Evolutionary conservation across 2,888 invertebrate genomes (phyloP).

Genomic region (Himalopsyche kuldschensis): DNA sequence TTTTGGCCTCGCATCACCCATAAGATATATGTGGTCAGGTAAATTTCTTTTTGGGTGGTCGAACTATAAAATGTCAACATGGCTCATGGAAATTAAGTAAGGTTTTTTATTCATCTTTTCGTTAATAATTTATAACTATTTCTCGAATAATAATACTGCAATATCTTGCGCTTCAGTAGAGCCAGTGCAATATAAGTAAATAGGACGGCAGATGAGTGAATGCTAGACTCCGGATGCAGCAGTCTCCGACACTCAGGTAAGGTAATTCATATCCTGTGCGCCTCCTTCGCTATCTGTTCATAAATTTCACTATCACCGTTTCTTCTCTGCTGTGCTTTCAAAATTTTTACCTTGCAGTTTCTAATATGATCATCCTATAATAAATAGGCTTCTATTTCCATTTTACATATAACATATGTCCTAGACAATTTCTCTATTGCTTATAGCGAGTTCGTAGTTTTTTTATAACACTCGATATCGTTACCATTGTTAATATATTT

Average conservation of each 20-base stretch:
- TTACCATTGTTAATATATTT: no score
- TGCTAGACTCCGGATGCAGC: constrained; percentile 5
- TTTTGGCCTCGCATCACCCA: no score
- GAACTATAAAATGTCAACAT: no score
- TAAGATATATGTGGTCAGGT: no score
- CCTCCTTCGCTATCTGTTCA: constrained; percentile 5
- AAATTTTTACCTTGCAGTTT: not conserved
- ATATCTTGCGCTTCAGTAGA: not conserved
- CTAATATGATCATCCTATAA: not conserved
- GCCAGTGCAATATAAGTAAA: not conserved
- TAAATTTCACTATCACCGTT: not conserved
- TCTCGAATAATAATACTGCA: no score
- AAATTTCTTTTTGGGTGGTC: no score
- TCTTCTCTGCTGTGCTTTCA: not conserved
- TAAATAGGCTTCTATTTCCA: not conserved
- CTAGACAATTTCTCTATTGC: not conserved
- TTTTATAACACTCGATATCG: no score
- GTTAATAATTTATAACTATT: no score
- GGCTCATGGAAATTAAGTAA: no score
- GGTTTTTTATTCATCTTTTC: no score
- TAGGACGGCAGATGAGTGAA: not conserved
- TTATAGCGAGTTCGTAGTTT: no score
- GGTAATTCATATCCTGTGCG: constrained; percentile 18
- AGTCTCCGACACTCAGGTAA: constrained; percentile 13
- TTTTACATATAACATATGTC: not conserved